phyloP scores from a whole-genome alignment of 30 jellyfish, hydroid and myxozoan genomes.

The Clytia hemisphaerica region DNA sequence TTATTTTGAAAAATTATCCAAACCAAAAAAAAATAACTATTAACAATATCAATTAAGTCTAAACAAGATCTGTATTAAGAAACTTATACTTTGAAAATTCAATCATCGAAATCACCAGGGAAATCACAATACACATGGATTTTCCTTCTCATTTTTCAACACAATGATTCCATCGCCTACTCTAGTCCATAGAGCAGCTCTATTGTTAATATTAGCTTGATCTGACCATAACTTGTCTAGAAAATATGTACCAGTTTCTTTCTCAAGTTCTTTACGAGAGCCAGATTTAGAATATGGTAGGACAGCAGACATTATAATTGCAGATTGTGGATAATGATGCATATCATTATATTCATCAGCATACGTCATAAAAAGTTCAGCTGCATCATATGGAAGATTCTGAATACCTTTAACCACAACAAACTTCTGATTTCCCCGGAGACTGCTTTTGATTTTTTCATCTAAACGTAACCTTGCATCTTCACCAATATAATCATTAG shows the following conservation, averaged over 20 bases:
- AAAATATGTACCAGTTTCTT: not conserved
- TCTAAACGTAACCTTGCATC: conserved; percentile 6
- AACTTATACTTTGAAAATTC: too few relatives aligned
- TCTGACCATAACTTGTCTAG: conserved; percentile 8
- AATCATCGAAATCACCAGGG: too few relatives aligned
- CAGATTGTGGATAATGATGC: conserved; percentile 19
- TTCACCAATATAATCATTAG: not conserved
- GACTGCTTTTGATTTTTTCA: not conserved
- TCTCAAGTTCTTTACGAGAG: conserved; percentile 7
- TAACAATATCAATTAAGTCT: too few relatives aligned
- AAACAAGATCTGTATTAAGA: too few relatives aligned
- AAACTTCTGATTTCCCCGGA: conserved; percentile 7
- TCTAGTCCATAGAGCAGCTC: conserved; percentile 35
- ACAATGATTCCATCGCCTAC: conserved; percentile 18
- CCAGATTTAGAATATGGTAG: conserved; percentile 1
- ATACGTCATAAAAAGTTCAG: conserved; percentile 24
- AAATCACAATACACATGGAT: too few relatives aligned
- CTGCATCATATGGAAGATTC: conserved; percentile 6
- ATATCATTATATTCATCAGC: conserved; percentile 29
- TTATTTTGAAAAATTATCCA: too few relatives aligned
- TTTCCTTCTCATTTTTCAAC: conserved; percentile 27
- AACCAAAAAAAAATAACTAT: too few relatives aligned
- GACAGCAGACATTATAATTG: conserved; percentile 8
- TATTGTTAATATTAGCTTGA: not conserved
- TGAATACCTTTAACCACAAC: conserved; percentile 11